These are phyloP conservation scores for Geothlypis trichas DNA, from an alignment of 2,113 vertebrate species.

Conservation along the genomic window DNA sequence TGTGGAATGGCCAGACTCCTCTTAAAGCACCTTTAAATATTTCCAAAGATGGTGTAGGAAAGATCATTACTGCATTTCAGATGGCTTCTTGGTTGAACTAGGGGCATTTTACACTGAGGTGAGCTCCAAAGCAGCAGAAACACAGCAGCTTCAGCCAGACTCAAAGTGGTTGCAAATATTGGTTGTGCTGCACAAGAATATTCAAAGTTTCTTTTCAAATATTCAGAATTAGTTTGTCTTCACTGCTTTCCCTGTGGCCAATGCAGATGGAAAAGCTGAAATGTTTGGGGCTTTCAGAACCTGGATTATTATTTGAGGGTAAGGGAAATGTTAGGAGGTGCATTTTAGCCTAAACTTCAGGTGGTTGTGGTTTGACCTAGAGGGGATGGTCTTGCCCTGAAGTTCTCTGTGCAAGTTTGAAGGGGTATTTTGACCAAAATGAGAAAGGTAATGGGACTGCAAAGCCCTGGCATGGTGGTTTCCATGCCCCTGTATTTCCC, in stretches of 20 bases:
- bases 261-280: background rate
- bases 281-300: background rate
- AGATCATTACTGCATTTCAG: background rate
- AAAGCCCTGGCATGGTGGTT: background rate
- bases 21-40: background rate
- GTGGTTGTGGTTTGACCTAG: background rate
- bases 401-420: background rate
- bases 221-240: background rate
- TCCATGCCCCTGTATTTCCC: background rate
- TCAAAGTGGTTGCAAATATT: background rate
- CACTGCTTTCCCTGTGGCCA: background rate
- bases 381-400: background rate
- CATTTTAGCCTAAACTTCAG: background rate
- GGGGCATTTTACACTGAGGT: fast-evolving
- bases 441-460: background rate
- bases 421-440: background rate
- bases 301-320: background rate
- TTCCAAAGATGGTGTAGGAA: background rate
- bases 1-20: background rate
- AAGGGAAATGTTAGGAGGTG: background rate
- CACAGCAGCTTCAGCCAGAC: background rate
- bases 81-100: fast-evolving
- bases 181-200: fast-evolving
- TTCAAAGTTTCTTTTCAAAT: background rate
- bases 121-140: background rate